Evolutionary conservation across 2,888 invertebrate genomes (phyloP), one percentile per base, ranked within the genome.

Genomic region (Galerucella pusilla): DNA sequence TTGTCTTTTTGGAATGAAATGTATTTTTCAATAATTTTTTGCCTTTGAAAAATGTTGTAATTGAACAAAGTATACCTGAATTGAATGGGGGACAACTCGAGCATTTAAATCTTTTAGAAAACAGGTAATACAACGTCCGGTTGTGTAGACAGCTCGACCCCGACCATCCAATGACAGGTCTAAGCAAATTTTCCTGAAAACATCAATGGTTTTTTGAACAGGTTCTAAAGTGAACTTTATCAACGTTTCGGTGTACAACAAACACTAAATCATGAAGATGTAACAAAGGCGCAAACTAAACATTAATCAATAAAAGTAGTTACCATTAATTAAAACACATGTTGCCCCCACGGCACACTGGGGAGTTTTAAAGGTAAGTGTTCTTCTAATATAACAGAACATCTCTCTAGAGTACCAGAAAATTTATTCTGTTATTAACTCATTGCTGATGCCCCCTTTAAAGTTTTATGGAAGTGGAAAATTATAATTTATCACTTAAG

Each of bases 341-440:
- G 52, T 49, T 2, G 35, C 42, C 52, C 20, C 52, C 49, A 63
- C 16, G 28, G 52, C 12, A 35, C 64, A 25, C 61, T 10, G 42
- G 70, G 63, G 70, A 64, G 63, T 70, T 49, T 16, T 63, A 20
- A 52, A 70, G 63, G 70, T 64, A 70, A 70, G 49, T 35, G 28
- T 59, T 28, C 61, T 35, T 61, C 42, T 61, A 63, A 70, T 42
- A 70, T 52, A 54, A 70, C 42, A 11, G 70, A 70, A 52, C 52
- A 64, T 20, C 49, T 64, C 63, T 64, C 63, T 64, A 16, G 52
- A 54, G 70, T 54, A 52, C 16, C 42, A 46, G 35, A 63, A 70
- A 70, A 70, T 70, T 70, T 64, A 70, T 70, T 64, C 54, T 70
- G 45, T 70, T 70, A 70, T 63, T 61, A 70, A 70, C 69, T 63